Base-by-base conservation (phyloP, 1,140 invertebrate species). In the Parapsyche elsis region DNA sequence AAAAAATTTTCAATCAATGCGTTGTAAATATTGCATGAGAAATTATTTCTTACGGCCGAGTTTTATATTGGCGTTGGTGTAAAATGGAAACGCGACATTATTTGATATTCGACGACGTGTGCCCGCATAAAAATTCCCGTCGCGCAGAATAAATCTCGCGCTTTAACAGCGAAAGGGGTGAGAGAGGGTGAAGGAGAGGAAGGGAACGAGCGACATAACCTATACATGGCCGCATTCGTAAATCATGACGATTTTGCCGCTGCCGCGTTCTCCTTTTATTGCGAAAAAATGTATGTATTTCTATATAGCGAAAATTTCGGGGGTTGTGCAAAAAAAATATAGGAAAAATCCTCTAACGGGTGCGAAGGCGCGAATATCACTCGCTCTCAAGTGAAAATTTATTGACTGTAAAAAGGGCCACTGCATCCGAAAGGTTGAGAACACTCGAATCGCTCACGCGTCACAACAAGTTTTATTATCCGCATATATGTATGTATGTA, bases 111-210 rank as follows among this genome's bases (percentile, higher is more conserved):
- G 30, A 38, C 30, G 30, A 38, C 30, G 30, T 38, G 30, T 38
- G 30, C 14, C 21, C 49, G 19, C 70, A 71, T 71, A 71, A 76
- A 76, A 76, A 59, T 76, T 76, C 74, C 19, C 24, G 46, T 9
- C 74, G 30, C 74, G 74, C 19, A 45, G 19, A 53, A 76, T 76
- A 76, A 76, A 76, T 76, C 74, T 9, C 53, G 53, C 71, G 71
- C 2, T 73, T 73, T 73, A 38, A 73, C 71, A 30, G 71, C 38
- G 71, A 73, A 23, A 45, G 38, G 38, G 23, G 71, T 45, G 21
- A 45, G 38, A n/a, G 23, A 30, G 26, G 23, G 71, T 73, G 21
- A 23, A 16, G 9, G 5, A 5, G 19, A 16, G 21, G 30, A 24
- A 24, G 19, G 24, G 14, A 26, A 45, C 71, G 23, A n/a, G 23